Percentiles rank a stretch among this genome's conserved stretches.
phyloP scores from a whole-genome alignment of 2,113 vertebrate species.

The Centropus unirufus region DNA sequence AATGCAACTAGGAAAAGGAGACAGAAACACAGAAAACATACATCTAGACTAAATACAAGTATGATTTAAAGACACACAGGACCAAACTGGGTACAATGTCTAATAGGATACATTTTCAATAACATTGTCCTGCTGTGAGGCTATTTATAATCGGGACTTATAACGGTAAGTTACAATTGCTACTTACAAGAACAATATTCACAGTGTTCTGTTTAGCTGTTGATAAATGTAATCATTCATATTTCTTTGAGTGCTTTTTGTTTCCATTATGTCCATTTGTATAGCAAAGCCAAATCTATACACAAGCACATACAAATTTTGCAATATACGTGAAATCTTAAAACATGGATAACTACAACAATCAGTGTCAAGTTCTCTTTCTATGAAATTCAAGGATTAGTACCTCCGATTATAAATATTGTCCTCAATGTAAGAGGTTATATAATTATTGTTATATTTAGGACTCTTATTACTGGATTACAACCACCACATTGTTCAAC shows the following conservation, averaged over 20 bases:
- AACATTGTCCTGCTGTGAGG: not conserved
- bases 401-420: conserved; percentile 60
- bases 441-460: conserved; percentile 67
- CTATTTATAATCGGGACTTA: not conserved
- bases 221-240: not conserved
- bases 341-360: not conserved
- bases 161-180: not conserved
- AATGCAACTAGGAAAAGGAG: not conserved
- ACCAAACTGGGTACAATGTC: not conserved
- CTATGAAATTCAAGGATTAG: conserved; percentile 5
- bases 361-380: not conserved
- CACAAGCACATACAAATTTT: not conserved
- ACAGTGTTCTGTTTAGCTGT: not conserved
- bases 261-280: not conserved
- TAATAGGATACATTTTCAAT: not conserved
- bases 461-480: conserved; percentile 44
- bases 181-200: conserved; percentile 8
- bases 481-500: conserved; percentile 17
- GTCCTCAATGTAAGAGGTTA: conserved; percentile 19
- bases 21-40: not conserved
- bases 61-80: not conserved
- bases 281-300: conserved; percentile 2
- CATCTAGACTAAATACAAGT: not conserved
- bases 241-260: not conserved
- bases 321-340: conserved; percentile 21